A percentile compares a stretch with the other conserved stretches of the same genome.
Conservation (phyloP, 2,113 vertebrate genomes). For the Campylomormyrus tamandua region DNA sequence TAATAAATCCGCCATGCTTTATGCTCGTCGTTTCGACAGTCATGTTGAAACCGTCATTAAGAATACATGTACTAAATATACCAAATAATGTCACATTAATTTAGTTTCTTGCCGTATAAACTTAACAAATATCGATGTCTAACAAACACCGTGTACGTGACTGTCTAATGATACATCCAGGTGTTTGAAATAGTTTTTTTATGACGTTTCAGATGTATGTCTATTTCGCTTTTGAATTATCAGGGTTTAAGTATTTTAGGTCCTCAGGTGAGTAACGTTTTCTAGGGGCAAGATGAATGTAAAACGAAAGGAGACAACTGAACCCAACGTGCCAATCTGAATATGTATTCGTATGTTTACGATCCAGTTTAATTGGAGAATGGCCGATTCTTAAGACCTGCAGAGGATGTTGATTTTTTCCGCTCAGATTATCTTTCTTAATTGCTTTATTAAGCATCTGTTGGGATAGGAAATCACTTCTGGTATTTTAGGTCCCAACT, state of each 20-base stretch:
- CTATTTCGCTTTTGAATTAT: not conserved
- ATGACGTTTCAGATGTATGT: not conserved
- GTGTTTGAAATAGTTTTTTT: not conserved
- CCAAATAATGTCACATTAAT: not conserved
- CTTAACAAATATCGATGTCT: not conserved
- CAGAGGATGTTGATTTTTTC: not conserved
- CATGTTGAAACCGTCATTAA: not conserved
- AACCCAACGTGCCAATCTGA: not conserved
- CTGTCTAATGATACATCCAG: not conserved
- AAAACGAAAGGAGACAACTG: not conserved
- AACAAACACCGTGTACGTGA: not conserved
- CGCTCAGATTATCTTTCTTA: not conserved
- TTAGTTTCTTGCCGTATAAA: not conserved
- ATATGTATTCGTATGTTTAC: not conserved
- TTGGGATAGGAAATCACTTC: not conserved
- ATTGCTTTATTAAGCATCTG: not conserved
- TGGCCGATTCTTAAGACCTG: not conserved
- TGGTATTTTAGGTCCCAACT: not conserved
- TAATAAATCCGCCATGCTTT: not conserved
- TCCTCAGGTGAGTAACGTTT: not conserved
- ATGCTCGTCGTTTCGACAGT: not conserved
- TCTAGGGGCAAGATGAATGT: not conserved
- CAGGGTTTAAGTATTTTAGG: not conserved
- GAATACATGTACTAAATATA: not conserved
- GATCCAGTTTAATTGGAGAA: not conserved